These are phyloP conservation scores for Dinomys branickii DNA, from an alignment of 2,113 vertebrate genomes.

Conservation along the genomic window DNA sequence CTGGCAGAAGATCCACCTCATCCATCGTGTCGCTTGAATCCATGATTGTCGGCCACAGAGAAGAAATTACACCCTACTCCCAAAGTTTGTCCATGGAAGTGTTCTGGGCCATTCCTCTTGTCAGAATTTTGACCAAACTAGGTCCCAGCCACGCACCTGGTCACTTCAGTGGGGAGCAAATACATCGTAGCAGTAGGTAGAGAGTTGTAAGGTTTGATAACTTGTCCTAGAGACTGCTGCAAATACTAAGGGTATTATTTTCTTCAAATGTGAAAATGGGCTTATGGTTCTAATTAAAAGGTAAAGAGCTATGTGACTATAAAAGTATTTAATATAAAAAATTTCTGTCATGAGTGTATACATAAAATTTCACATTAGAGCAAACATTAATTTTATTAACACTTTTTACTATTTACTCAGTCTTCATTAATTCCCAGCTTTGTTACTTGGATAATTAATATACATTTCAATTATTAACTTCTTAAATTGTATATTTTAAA, in stretches of 20 bases:
- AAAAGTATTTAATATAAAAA: background rate
- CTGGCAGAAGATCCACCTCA: background rate
- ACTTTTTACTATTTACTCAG: background rate
- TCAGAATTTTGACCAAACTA: background rate
- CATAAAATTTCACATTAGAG: background rate
- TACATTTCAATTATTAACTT: background rate
- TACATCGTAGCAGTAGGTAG: background rate
- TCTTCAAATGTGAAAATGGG: background rate
- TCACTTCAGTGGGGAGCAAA: background rate
- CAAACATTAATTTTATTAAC: background rate
- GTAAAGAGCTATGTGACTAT: background rate
- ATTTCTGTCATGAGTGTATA: background rate
- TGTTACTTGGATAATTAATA: constrained; percentile 25
- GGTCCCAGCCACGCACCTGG: background rate
- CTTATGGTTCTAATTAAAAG: background rate
- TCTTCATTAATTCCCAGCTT: constrained; percentile 38
- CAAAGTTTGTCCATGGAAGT: background rate
- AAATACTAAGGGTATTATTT: background rate
- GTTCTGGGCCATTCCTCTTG: background rate
- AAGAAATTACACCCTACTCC: background rate
- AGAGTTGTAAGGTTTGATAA: background rate
- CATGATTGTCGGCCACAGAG: background rate
- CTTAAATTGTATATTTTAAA: background rate
- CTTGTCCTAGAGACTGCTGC: background rate
- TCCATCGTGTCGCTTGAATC: background rate